A percentile compares a stretch with the other conserved stretches of the same genome.
phyloP scores from a whole-genome alignment of 2,113 vertebrate genomes.

The Polypterus bichir region DNA sequence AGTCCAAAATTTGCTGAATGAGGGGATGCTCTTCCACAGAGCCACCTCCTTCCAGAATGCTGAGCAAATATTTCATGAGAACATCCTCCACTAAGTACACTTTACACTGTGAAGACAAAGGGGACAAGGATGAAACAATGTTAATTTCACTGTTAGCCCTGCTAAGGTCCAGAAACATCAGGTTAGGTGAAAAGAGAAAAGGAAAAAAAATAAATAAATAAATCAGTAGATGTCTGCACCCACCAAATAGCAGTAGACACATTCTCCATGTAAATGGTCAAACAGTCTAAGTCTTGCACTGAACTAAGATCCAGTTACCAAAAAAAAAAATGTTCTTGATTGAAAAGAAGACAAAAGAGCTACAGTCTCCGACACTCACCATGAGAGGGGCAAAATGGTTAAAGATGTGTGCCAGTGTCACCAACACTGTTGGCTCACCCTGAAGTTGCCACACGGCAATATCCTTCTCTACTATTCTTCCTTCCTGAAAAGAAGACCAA shows the following conservation, averaged over 20 bases:
- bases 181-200: no score
- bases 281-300: no score
- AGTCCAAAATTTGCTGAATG: conserved; percentile 79
- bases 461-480: conserved; percentile 65
- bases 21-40: conserved; percentile 68
- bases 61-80: conserved; percentile 81
- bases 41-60: conserved; percentile 69
- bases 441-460: conserved; percentile 62
- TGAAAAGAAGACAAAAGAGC: no score
- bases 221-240: no score
- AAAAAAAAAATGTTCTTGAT: no score
- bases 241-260: not conserved
- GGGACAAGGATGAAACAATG: not conserved
- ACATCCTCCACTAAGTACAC: conserved; percentile 94
- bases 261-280: not conserved
- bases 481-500: conserved; percentile 52
- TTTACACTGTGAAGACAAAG: conserved; percentile 60
- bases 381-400: conserved; percentile 83
- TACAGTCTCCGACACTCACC: conserved; percentile 48
- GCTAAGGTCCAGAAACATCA: no score
- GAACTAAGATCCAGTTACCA: no score
- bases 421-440: conserved; percentile 74
- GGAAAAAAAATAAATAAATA: no score
- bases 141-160: no score
- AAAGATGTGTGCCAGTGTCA: conserved; percentile 84